Evolutionary conservation across 37 sponge, comb jelly and placozoan species (phyloP).

Genomic region (Amphimedon queenslandica): DNA sequence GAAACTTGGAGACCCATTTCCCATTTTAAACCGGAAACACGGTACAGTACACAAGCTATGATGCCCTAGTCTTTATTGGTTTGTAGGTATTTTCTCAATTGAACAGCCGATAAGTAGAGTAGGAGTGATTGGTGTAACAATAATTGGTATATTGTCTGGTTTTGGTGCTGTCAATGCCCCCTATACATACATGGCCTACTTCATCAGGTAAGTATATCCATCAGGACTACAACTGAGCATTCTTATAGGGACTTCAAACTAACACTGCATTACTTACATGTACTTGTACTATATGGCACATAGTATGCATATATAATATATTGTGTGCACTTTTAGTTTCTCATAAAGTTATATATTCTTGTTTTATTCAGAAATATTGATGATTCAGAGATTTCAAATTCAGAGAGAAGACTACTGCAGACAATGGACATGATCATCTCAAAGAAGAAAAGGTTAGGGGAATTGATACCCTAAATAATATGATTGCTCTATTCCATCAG

Average conservation of each 20-base stretch:
- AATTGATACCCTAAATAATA: not conserved
- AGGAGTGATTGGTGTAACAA: conserved; percentile 96
- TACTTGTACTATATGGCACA: too few relatives aligned
- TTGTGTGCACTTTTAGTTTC: too few relatives aligned
- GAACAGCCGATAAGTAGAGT: conserved; percentile 96
- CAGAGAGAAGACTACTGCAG: conserved; percentile 79
- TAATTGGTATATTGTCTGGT: conserved; percentile 95
- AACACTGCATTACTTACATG: too few relatives aligned
- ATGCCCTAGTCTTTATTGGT: too few relatives aligned
- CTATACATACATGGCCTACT: conserved; percentile 97
- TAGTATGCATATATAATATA: too few relatives aligned
- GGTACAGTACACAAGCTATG: too few relatives aligned
- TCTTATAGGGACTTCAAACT: too few relatives aligned
- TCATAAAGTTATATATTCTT: too few relatives aligned
- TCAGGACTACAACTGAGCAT: too few relatives aligned
- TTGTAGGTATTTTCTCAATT: conserved; percentile 88
- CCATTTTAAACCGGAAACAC: conserved; percentile 84
- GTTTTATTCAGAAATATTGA: conserved; percentile 48
- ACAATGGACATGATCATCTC: conserved; percentile 91
- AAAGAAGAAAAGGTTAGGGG: conserved; percentile 79
- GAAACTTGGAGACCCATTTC: conserved; percentile 96
- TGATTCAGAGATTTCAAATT: conserved; percentile 50
- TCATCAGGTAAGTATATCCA: conserved; percentile 79
- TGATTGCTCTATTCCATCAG: not conserved
- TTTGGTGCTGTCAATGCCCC: conserved; percentile 99